Percentiles rank a stretch among this genome's conserved stretches.
Evolutionary conservation across 2,888 invertebrate species (phyloP).

Genomic region (Microdon myrmicae): DNA sequence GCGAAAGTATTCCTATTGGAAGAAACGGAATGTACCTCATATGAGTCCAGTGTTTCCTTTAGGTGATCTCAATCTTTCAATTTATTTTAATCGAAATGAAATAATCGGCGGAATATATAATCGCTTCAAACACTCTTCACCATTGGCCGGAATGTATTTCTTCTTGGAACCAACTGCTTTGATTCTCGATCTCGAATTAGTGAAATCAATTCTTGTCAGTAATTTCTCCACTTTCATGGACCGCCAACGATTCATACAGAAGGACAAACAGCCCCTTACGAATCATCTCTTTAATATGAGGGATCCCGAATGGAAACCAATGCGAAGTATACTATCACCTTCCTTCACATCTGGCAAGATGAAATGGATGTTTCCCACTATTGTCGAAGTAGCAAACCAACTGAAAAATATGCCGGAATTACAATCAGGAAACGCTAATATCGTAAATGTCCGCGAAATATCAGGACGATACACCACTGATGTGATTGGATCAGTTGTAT

Average conservation of each 20-base stretch:
- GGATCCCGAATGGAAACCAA: slow-evolving; percentile 66
- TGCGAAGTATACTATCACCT: slow-evolving; percentile 67
- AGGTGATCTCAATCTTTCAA: slow-evolving; percentile 55
- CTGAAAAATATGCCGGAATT: slow-evolving; percentile 43
- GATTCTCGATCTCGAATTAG: slow-evolving; percentile 59
- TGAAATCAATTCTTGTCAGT: slow-evolving; percentile 61
- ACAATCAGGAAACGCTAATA: not conserved
- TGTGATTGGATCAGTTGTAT: slow-evolving; percentile 67
- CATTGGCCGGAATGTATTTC: slow-evolving; percentile 57
- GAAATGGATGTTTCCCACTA: slow-evolving; percentile 66
- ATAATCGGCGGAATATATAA: slow-evolving; percentile 57
- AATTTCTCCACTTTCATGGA: slow-evolving; percentile 64
- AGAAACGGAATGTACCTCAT: slow-evolving; percentile 53
- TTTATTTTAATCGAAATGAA: slow-evolving; percentile 47
- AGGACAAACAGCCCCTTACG: slow-evolving; percentile 58
- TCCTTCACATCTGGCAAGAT: slow-evolving; percentile 69
- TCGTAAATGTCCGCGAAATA: slow-evolving; percentile 66
- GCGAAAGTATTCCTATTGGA: slow-evolving; percentile 57
- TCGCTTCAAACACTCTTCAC: slow-evolving; percentile 54
- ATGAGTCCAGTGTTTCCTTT: slow-evolving; percentile 53
- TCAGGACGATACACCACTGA: slow-evolving; percentile 68
- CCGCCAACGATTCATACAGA: slow-evolving; percentile 56
- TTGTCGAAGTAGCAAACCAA: slow-evolving; percentile 58
- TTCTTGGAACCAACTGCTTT: slow-evolving; percentile 57
- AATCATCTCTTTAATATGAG: slow-evolving; percentile 60